Conservation (phyloP, 2,113 vertebrate species). For the Miniopterus natalensis region DNA sequence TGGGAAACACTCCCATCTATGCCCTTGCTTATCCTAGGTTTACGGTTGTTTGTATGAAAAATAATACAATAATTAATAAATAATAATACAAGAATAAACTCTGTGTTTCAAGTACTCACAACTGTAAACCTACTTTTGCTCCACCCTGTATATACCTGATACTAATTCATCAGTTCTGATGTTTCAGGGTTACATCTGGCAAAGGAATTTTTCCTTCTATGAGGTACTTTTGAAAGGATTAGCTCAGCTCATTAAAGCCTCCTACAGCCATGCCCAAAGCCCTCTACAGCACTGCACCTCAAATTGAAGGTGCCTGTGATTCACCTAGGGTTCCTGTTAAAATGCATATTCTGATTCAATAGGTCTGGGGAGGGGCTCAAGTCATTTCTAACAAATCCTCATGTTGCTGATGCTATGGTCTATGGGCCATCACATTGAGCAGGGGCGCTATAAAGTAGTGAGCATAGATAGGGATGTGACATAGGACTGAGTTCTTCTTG, state of each 20-base stretch:
- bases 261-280: neutral
- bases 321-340: neutral
- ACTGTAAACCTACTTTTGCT: neutral
- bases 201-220: constrained; percentile 30
- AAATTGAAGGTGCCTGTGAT: neutral
- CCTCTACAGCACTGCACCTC: neutral
- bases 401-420: neutral
- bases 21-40: neutral
- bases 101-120: neutral
- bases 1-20: neutral
- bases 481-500: neutral
- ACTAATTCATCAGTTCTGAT: constrained; percentile 1
- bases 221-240: neutral
- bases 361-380: neutral
- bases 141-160: neutral
- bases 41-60: neutral
- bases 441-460: neutral
- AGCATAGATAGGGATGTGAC: neutral
- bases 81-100: neutral
- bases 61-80: neutral
- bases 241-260: neutral
- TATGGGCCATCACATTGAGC: neutral
- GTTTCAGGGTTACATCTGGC: neutral
- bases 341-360: neutral
- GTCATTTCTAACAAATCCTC: neutral